Percentiles rank a stretch among this genome's conserved stretches.
Evolutionary conservation across 2,113 vertebrate genomes (phyloP).

Genomic region (Plestiodon gilberti): DNA sequence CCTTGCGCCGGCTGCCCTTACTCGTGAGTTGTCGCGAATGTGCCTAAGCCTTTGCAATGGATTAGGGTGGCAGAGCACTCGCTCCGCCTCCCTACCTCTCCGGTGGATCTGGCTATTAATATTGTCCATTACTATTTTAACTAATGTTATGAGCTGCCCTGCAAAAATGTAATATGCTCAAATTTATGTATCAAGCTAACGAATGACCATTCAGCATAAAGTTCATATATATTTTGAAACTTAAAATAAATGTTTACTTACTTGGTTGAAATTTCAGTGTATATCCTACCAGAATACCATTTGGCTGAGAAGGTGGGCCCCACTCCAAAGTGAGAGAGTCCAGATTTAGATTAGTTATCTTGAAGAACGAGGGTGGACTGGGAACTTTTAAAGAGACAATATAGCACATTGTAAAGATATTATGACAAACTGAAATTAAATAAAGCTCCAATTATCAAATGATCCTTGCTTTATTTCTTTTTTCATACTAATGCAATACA

Average conservation of each 20-base stretch:
- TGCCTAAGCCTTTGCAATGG: no score
- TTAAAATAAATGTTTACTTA: slow-evolving; percentile 73
- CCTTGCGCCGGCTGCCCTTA: no score
- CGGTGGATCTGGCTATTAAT: no score
- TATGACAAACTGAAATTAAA: slow-evolving; percentile 24
- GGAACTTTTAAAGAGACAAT: slow-evolving; percentile 82
- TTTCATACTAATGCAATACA: not conserved
- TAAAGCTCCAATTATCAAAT: slow-evolving; percentile 13
- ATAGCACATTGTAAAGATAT: slow-evolving; percentile 23
- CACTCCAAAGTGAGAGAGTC: slow-evolving; percentile 93
- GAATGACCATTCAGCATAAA: not conserved
- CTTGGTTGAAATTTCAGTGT: slow-evolving; percentile 93
- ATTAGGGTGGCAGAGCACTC: no score
- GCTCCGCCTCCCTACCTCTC: no score
- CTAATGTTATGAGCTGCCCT: no score
- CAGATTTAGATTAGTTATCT: slow-evolving; percentile 81
- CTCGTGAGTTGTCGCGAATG: no score
- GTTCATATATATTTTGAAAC: not conserved
- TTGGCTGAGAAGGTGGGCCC: slow-evolving; percentile 87
- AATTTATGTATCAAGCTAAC: not conserved
- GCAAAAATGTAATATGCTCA: not conserved
- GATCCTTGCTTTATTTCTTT: not conserved
- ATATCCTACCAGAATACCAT: slow-evolving; percentile 91
- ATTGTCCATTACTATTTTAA: not conserved
- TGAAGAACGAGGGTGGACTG: slow-evolving; percentile 84